Conservation (phyloP, 2,888 invertebrate species). For the Drosophila anomalata region DNA sequence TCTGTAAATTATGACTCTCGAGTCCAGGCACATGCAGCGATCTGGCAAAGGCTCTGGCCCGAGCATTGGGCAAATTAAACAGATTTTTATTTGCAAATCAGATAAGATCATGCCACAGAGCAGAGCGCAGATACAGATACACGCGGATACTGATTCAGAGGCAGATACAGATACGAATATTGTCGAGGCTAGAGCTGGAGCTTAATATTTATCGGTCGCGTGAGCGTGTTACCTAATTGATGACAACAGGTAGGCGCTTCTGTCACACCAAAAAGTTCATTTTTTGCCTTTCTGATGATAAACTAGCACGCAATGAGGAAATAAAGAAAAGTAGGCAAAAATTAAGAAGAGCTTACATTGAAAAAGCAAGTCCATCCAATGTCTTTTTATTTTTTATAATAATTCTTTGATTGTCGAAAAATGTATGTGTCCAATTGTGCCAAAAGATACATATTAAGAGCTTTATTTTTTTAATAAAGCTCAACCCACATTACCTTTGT, state of each 20-base stretch:
- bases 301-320: constrained; percentile 57
- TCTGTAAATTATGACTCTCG: constrained; percentile 68
- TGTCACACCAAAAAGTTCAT: constrained; percentile 58
- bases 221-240: constrained; percentile 83
- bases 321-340: background rate
- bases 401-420: background rate
- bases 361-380: background rate
- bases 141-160: constrained; percentile 19
- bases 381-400: constrained; percentile 21
- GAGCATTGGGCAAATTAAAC: constrained; percentile 56
- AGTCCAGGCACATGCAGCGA: constrained; percentile 31
- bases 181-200: constrained; percentile 15
- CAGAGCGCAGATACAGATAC: constrained; percentile 53
- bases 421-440: background rate
- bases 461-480: background rate
- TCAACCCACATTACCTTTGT: constrained; percentile 18
- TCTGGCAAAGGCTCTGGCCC: constrained; percentile 21
- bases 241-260: constrained; percentile 83
- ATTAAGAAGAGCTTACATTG: no score
- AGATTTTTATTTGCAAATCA: constrained; percentile 77
- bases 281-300: constrained; percentile 53
- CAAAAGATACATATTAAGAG: background rate
- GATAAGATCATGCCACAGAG: constrained; percentile 67
- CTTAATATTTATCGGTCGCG: constrained; percentile 80
- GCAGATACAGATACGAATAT: constrained; percentile 24